These are phyloP conservation scores for Leptestheria dahalacensis DNA, from an alignment of 1,140 invertebrate genomes.

Conservation along the genomic window DNA sequence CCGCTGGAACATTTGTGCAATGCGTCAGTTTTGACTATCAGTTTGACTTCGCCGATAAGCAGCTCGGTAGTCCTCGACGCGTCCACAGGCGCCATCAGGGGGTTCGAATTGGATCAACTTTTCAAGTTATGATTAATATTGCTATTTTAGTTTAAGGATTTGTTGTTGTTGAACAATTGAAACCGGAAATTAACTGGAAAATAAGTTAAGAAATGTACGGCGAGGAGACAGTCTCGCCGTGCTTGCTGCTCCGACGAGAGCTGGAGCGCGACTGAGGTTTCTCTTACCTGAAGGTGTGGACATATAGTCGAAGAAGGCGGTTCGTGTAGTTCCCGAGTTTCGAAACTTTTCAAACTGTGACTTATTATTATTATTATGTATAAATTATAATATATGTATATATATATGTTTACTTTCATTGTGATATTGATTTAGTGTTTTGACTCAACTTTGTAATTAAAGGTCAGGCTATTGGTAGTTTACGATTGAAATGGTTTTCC, in stretches of 20 bases:
- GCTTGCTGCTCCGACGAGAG: not conserved
- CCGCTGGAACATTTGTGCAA: not conserved
- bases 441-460: too few relatives aligned
- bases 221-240: not conserved
- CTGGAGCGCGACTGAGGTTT: not conserved
- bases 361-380: too few relatives aligned
- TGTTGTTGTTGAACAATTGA: too few relatives aligned
- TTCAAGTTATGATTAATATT: not conserved
- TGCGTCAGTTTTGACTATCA: not conserved
- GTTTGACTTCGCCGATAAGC: not conserved
- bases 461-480: too few relatives aligned
- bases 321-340: too few relatives aligned
- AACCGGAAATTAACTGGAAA: not conserved
- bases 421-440: too few relatives aligned
- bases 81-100: not conserved
- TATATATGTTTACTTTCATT: too few relatives aligned
- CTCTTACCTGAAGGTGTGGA: not conserved
- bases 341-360: too few relatives aligned
- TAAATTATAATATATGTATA: too few relatives aligned
- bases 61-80: not conserved
- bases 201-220: not conserved
- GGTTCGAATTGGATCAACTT: too few relatives aligned
- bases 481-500: too few relatives aligned
- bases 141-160: not conserved
- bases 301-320: too few relatives aligned